Evolutionary conservation across 2,888 invertebrate genomes (phyloP), one percentile per base, ranked within the genome.

Genomic region (Sminthurinus aureus): DNA sequence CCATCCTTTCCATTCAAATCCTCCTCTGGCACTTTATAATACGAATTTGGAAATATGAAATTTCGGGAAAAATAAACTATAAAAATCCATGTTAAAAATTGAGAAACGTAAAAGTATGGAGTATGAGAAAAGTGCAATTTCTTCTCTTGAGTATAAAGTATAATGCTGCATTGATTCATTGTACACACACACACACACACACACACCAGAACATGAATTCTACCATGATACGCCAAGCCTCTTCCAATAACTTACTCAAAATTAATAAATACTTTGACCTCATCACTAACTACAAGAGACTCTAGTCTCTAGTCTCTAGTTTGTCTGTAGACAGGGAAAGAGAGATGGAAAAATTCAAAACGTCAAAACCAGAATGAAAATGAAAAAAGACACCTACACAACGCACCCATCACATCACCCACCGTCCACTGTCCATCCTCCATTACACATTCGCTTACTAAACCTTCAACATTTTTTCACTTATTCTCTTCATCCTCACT

Each of bases 241-340:
- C 71, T 71, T 22, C 71, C 71, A 71, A 71, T 71, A 71, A 71
- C 71, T 71, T 71, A 71, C 24, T 71, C 12, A 26, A 71, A 71
- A 71, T 71, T 71, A 71, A 26, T 71, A 71, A 71, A 71, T 71
- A 71, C 71, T 71, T 71, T 71, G 71, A 71, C 71, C 71, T 71
- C 71, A 71, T 13, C 71, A n/a, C 67, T 67, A 67, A n/a, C 67
- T 67, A 67, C 22, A n/a, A 67, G 20, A 67, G 11, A 11, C n/a
- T 20, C 3, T 64, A 67, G 22, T n/a, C n/a, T n/a, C n/a, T n/a
- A n/a, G n/a, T n/a, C n/a, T n/a, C n/a, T n/a, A n/a, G n/a, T n/a
- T n/a, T n/a, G n/a, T n/a, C n/a, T n/a, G 8, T 67, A 38, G 38
- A 38, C 58, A 58, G 58, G 9, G 1, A 58, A 9, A 58, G 18